Percentiles rank a stretch among this genome's conserved stretches.
Conservation (phyloP, 2,113 vertebrate species). For the Chiloscyllium plagiosum region DNA sequence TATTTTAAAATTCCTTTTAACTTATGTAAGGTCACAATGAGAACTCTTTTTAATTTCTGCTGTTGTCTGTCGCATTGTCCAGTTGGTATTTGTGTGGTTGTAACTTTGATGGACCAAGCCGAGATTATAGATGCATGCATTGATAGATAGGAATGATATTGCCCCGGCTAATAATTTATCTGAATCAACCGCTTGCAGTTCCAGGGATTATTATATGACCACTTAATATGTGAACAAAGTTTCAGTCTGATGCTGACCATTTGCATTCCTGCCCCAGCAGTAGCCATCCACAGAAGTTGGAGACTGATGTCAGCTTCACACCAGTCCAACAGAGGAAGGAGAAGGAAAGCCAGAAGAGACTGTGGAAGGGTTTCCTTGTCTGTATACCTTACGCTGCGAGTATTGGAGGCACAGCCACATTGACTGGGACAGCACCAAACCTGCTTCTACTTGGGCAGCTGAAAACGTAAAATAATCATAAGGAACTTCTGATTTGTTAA, state of each 20-base stretch:
- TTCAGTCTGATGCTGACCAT: neutral
- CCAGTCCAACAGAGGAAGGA: slow-evolving; percentile 49
- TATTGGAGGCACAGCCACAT: slow-evolving; percentile 87
- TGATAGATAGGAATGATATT: neutral
- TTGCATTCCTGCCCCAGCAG: neutral
- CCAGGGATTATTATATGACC: neutral
- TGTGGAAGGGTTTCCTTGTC: slow-evolving; percentile 96
- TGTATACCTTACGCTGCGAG: slow-evolving; percentile 91
- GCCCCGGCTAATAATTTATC: neutral
- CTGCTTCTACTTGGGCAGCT: slow-evolving; percentile 91
- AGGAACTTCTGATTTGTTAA: neutral
- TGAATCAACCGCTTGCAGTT: neutral
- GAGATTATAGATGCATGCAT: neutral
- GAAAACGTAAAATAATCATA: slow-evolving; percentile 63
- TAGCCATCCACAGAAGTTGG: neutral
- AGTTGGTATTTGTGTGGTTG: neutral
- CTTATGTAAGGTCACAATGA: neutral
- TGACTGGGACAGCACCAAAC: slow-evolving; percentile 89
- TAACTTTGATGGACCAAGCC: neutral
- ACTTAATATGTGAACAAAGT: too few relatives aligned
- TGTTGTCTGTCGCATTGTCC: neutral
- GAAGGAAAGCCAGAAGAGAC: slow-evolving; percentile 69
- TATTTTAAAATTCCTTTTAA: neutral
- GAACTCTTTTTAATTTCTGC: neutral
- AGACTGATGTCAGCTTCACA: neutral